Base-by-base conservation (phyloP, 2,113 vertebrate genomes). In the Scolopax mira region DNA sequence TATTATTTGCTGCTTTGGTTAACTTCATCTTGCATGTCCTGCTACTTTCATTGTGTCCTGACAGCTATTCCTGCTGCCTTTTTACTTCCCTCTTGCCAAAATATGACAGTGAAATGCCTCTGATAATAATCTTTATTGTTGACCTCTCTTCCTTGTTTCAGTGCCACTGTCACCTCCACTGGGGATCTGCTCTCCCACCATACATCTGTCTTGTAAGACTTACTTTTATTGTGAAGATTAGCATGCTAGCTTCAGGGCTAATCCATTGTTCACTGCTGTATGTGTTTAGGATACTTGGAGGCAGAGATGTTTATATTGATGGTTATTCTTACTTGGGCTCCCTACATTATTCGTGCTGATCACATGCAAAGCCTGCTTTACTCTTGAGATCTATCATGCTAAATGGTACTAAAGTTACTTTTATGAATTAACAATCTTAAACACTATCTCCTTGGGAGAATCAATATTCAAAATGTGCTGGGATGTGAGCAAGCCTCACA, bases 401-500 rank as follows among this genome's bases (percentile, higher is more conserved):
- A 83, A 96, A 83, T 83, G 67, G 55, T 51, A 74, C 39, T 93
- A 61, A 80, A 95, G 92, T 93, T 51, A 67, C 67, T 80, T 85
- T 48, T 77, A 92, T 85, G 89, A 96, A 88, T 95, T 91, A 92
- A 85, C 37, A 61, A 28, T 80, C 48, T 92, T 73, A 94, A 96
- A 88, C 0, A 6, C 18, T 70, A 22, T 48, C 6, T 74, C 54
- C 89, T 67, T 35, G 30, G 61, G 79, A 90, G 67, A 67, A 74
- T 39, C 13, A 5, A 8, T 41, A 66, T 48, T 82, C 55, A 77
- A 69, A 96, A 88, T 55, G n/a, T 64, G 55, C 51, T 67, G 81
- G 86, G 52, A 60, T 58, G 2, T 48, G 23, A 90, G 77, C 71
- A 81, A 89, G n/a, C 30, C 60, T 88, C 33, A 27, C 24, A 92